phyloP scores from a whole-genome alignment of 2,888 invertebrate species.

The Crioceris asparagi region DNA sequence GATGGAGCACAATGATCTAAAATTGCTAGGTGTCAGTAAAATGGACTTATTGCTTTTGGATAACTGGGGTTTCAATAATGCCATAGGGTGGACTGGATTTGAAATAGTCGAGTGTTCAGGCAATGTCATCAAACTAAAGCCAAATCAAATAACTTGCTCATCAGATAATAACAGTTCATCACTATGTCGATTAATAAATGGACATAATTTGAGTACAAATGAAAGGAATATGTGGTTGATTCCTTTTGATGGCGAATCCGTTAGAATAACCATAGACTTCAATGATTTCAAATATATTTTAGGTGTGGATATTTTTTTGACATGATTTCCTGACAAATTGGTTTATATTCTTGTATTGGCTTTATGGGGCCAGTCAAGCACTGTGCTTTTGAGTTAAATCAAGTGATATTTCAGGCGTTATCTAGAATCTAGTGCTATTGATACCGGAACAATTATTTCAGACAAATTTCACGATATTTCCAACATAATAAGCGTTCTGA shows the following conservation, averaged over 20 bases:
- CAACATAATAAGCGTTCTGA: too few relatives aligned
- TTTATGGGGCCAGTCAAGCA: too few relatives aligned
- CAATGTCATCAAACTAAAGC: conserved; percentile 21
- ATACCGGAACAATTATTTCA: too few relatives aligned
- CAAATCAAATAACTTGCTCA: conserved; percentile 25
- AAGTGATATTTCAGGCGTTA: too few relatives aligned
- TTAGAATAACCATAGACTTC: conserved; percentile 28
- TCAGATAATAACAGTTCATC: conserved; percentile 8
- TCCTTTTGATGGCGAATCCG: conserved; percentile 28
- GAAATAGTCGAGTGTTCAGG: conserved; percentile 42
- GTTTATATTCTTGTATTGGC: too few relatives aligned
- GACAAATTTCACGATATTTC: too few relatives aligned
- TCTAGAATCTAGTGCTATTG: too few relatives aligned
- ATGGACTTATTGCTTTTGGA: conserved; percentile 48
- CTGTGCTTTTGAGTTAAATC: too few relatives aligned
- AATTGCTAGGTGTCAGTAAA: conserved; percentile 29
- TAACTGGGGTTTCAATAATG: conserved; percentile 52
- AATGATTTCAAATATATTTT: conserved; percentile 29
- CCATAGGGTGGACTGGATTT: conserved; percentile 51
- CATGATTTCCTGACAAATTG: too few relatives aligned
- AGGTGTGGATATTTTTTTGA: too few relatives aligned
- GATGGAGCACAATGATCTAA: conserved; percentile 22
- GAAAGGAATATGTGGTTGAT: conserved; percentile 57
- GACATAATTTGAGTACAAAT: conserved; percentile 56
- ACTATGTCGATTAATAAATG: conserved; percentile 50